Evolutionary conservation across 2,888 invertebrate genomes (phyloP).

Genomic region (Eudasyphora cyanicolor): DNA sequence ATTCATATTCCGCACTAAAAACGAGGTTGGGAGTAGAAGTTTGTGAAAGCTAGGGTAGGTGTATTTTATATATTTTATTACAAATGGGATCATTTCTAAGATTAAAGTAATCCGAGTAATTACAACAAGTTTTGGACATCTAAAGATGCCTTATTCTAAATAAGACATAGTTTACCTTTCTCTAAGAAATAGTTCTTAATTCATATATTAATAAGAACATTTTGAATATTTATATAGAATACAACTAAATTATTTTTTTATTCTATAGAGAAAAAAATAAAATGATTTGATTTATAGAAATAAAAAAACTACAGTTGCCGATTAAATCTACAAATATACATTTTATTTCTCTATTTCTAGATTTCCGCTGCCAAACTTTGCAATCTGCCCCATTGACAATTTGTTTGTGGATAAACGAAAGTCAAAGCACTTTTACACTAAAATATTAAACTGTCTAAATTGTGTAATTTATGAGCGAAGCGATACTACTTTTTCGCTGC

Average conservation of each 20-base stretch:
- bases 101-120: too few relatives aligned
- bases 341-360: background rate
- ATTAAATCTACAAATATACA: background rate
- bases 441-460: conserved; percentile 25
- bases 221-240: too few relatives aligned
- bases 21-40: background rate
- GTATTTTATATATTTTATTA: background rate
- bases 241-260: too few relatives aligned
- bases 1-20: background rate
- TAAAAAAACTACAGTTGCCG: too few relatives aligned
- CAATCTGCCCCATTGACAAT: background rate
- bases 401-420: conserved; percentile 6
- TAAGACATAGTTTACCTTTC: too few relatives aligned
- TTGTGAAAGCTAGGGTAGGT: background rate
- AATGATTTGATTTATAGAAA: too few relatives aligned
- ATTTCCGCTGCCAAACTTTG: background rate
- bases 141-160: too few relatives aligned
- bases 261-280: too few relatives aligned
- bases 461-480: conserved; percentile 6
- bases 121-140: too few relatives aligned
- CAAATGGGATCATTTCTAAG: background rate
- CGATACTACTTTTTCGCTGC: background rate
- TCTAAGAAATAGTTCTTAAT: too few relatives aligned
- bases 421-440: conserved; percentile 16
- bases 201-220: too few relatives aligned